These are phyloP conservation scores for Ferdinandea cuprea DNA, from an alignment of 2,888 invertebrate genomes.

Conservation along the genomic window DNA sequence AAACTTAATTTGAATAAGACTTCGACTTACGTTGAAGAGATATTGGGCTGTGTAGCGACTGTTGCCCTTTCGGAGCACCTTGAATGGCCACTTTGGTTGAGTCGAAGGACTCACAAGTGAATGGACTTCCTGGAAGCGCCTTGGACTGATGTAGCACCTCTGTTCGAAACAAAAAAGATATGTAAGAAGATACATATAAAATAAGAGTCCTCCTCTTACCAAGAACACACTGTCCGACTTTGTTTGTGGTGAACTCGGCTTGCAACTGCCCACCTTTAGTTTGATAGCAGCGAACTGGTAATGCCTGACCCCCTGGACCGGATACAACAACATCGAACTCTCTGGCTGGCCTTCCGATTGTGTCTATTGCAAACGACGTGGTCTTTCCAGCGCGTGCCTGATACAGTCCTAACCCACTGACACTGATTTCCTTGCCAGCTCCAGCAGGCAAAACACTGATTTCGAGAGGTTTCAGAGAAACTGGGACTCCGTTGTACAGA, in stretches of 20 bases:
- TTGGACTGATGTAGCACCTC: conserved; percentile 96
- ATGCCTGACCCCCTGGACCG: conserved; percentile 90
- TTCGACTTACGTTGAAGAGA: conserved; percentile 89
- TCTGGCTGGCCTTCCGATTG: conserved; percentile 91
- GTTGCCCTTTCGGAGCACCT: conserved; percentile 89
- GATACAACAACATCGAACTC: conserved; percentile 96
- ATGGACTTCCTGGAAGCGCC: conserved; percentile 96
- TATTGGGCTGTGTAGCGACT: conserved; percentile 92
- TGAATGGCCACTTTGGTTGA: conserved; percentile 91
- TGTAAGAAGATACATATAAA: conserved; percentile 76
- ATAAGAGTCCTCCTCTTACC: conserved; percentile 82
- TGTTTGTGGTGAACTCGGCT: conserved; percentile 95
- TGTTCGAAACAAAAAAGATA: conserved; percentile 82
- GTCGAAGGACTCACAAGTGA: conserved; percentile 96
- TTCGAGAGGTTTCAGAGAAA: conserved; percentile 84
- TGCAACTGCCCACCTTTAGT: conserved; percentile 97
- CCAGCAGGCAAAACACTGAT: conserved; percentile 86
- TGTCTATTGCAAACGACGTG: conserved; percentile 94
- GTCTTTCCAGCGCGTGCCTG: conserved; percentile 92
- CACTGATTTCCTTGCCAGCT: conserved; percentile 88
- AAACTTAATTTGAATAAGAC: background rate
- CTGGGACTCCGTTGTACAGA: conserved; percentile 93
- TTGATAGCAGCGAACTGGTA: conserved; percentile 96
- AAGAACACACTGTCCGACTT: conserved; percentile 88
- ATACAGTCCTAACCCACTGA: conserved; percentile 92